A percentile compares a stretch with the other conserved stretches of the same genome.
Evolutionary conservation across 2,888 invertebrate genomes (phyloP).

Genomic region (Electrophaes corylata): DNA sequence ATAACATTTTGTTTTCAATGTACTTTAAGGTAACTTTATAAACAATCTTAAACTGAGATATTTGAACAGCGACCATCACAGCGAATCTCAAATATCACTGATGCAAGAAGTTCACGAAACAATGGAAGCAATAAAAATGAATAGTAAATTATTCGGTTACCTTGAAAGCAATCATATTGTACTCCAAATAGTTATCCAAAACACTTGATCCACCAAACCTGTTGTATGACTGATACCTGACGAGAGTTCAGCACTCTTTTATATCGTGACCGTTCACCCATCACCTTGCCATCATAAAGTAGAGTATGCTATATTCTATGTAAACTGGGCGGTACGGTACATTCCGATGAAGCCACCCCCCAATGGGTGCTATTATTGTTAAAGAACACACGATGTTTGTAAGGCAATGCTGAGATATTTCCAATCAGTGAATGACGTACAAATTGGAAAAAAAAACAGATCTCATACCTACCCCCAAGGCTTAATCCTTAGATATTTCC

Average conservation of each 20-base stretch:
- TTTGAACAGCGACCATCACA: background rate
- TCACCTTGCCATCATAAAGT: slow-evolving; percentile 41
- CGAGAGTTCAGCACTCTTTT: slow-evolving; percentile 39
- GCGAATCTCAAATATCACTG: background rate
- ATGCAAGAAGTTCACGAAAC: slow-evolving; percentile 6
- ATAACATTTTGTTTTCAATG: too few species aligned
- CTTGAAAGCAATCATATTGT: slow-evolving; percentile 39
- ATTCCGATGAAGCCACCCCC: slow-evolving; percentile 57
- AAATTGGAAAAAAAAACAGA: too few species aligned
- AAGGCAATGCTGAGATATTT: slow-evolving; percentile 14
- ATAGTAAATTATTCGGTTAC: slow-evolving; percentile 18
- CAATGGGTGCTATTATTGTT: slow-evolving; percentile 53
- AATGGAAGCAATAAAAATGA: slow-evolving; percentile 12
- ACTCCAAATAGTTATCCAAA: slow-evolving; percentile 25
- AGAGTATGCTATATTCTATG: slow-evolving; percentile 17
- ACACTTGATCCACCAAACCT: slow-evolving; percentile 34
- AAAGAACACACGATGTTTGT: slow-evolving; percentile 37
- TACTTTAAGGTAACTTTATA: too few species aligned
- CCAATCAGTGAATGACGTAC: background rate
- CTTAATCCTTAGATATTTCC: too few species aligned
- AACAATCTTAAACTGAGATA: background rate
- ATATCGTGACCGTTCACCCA: slow-evolving; percentile 43
- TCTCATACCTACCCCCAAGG: too few species aligned
- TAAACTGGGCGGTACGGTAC: slow-evolving; percentile 39
- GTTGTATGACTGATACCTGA: slow-evolving; percentile 40